Percentiles rank a stretch among this genome's conserved stretches.
Evolutionary conservation across 2,888 invertebrate species (phyloP).

Genomic region (Andricus curvator): DNA sequence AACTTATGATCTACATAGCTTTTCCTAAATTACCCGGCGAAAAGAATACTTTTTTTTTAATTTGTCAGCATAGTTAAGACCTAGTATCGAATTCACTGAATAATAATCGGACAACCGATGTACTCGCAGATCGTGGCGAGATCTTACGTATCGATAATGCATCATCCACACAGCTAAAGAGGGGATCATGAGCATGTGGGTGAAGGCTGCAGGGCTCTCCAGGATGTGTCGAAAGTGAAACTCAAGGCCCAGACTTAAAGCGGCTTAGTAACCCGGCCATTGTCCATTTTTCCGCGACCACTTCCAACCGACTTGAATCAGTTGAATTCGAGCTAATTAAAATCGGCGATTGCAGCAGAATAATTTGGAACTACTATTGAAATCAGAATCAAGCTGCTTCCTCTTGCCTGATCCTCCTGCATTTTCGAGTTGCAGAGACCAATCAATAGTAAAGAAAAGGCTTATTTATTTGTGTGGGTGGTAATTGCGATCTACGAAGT

Average conservation of each 20-base stretch:
- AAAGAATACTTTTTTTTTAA: background rate
- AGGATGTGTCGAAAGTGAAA: constrained; percentile 78
- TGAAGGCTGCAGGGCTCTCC: constrained; percentile 75
- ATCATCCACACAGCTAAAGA: constrained; percentile 58
- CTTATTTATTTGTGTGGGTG: constrained; percentile 10
- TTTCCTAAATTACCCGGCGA: background rate
- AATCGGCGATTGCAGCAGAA: background rate
- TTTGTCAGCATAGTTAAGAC: background rate
- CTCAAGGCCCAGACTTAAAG: constrained; percentile 65
- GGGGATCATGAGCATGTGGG: constrained; percentile 74
- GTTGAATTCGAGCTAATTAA: background rate
- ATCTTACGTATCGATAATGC: constrained; percentile 64
- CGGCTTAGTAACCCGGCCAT: constrained; percentile 40
- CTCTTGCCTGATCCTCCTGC: background rate
- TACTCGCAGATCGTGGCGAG: constrained; percentile 63
- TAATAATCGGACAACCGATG: constrained; percentile 62
- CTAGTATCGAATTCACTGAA: constrained; percentile 42
- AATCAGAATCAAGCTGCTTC: background rate
- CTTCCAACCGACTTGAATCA: constrained; percentile 2
- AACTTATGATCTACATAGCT: background rate
- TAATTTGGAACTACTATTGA: background rate
- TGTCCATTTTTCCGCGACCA: constrained; percentile 40
- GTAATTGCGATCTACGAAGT: constrained; percentile 22
- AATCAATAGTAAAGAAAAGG: constrained; percentile 4
- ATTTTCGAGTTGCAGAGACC: background rate